Base-by-base conservation (phyloP, 1,140 invertebrate species). In the Drosophila carrolli region DNA sequence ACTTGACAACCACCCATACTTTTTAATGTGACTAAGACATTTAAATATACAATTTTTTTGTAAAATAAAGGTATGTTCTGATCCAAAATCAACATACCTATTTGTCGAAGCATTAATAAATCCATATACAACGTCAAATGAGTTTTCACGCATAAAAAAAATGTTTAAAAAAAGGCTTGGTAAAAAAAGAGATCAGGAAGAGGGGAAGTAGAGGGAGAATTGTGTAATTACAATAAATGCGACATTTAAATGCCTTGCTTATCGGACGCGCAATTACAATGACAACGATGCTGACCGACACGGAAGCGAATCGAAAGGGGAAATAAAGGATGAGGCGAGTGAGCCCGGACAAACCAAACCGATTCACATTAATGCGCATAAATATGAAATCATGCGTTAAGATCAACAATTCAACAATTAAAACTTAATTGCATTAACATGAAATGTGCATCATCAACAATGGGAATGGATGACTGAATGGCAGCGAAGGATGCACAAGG, bases 331-430 rank as follows among this genome's bases (percentile, higher is more conserved):
- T 19, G 66, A 40, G 43, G 54, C 47, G 59, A 51, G 16, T 16
- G 51, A 29, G 29, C 16, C 48, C 32, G 59, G 16, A 48, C 50
- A 73, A 50, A 71, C 40, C 58, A 43, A 67, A 58, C 46, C 75
- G 79, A 83, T 83, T 89, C 84, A 66, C 84, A 89, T 84, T 89
- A 89, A 90, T 89, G 77, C 84, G 85, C 70, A 90, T 89, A 89
- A 89, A 89, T 89, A 89, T 89, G 84, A 89, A 89, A 89, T 89
- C 84, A 89, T 89, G 84, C 84, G 85, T 89, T 89, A 89, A 89
- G 85, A 89, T 89, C 84, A 89, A 89, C 84, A 89, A 89, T 89
- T 89, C 85, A 89, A 89, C 84, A 89, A 89, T 89, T 89, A 89
- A 89, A 89, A 89, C 84, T 84, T 89, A 89, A 89, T 89, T 89